Evolutionary conservation across 53 echinoderm and acorn worm species (phyloP), one percentile per base, ranked within the genome.

Genomic region (Antedon mediterranea): DNA sequence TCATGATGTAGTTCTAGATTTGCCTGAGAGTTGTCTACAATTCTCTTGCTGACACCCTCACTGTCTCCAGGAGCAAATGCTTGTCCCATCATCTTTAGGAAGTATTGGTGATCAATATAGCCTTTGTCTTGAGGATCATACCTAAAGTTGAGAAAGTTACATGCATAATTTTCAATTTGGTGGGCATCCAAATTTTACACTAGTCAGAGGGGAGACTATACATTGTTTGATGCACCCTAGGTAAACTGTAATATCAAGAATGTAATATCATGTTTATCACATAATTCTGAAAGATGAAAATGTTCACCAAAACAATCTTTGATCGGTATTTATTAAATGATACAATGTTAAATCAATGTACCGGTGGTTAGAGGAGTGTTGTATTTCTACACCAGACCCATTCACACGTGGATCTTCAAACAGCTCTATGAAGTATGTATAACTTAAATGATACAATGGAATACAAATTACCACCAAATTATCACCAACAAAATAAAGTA

Each of bases 71-170:
- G 97, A 28, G 97, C 97, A 77, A 97, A 97, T 37, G 89, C 84
- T 79, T 87, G 87, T 31, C 97, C 97, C 97, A 97, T 97, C 97
- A 97, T 86, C 42, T 81, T 79, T 43, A 97, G 83, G 80, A 97
- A 97, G 74, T 97, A 90, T 34, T 87, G 82, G 73, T 97, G 97
- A 32, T 97, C 97, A 41, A 97, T 97, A 83, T 85, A 93, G 23
- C 92, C 92, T 43, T 87, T 91, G 75, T 74, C 72, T 28, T 85
- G 82, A 13, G 81, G 81, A 72, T 97, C 97, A 74, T 97, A 97
- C 85, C 97, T 97, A 73, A 26, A 73, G 30, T 33, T 14, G 34
- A 26, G 11, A 30, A 6, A 37, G 37, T 11, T 6, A 37, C 4
- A 11, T 6, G 11, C 11, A 37, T 37, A 37, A 37, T 6, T 37